Base-by-base conservation (phyloP, 2,888 invertebrate genomes). In the Cataglyphis albicans region DNA sequence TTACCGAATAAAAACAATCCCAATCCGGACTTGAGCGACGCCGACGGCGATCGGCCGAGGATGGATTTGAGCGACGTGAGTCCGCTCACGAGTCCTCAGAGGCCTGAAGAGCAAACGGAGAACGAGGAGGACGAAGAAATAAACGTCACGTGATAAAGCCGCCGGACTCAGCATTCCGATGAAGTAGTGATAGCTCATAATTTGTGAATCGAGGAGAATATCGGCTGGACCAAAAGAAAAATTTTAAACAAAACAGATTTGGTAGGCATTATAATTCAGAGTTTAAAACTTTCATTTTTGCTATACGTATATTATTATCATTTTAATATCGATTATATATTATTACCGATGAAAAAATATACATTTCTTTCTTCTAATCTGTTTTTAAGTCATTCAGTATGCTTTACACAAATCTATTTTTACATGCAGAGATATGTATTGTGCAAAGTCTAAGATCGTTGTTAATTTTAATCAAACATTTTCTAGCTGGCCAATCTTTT, bases 1-100 rank as follows among this genome's bases (percentile, higher is more conserved):
- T 95, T 99, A 35, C 99, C 99, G 0, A 99, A 98, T 95, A 99
- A 99, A 94, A 98, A 98, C 95, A 99, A 99, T 94, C 99, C 99
- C 0, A 98, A 99, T 94, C 99, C 99, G 0, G 99, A 99, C 93
- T 95, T 99, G 67, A 98, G 98, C 88, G 99, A 99, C 93, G 98
- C 98, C 0, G 97, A 97, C 92, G 97, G 97, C 18, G 98, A 98
- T 94, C 97, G 97, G 83, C 97, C 97, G 0, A 96, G 97, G 91
- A 93, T 97, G 86, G 96, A 96, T 88, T 92, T 96, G 78, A 95
- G 95, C 83, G 96, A 96, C 89, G 94, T 91, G 72, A 94, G 93
- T 86, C 94, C 94, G 15, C 88, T 92, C 38, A 92, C 87, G 91
- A 95, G 90, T 94, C 93, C 94, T 18, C 93, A 93, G 73, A 87